Base-by-base conservation (phyloP, 2,888 invertebrate species). In the Thymelicus lineola region DNA sequence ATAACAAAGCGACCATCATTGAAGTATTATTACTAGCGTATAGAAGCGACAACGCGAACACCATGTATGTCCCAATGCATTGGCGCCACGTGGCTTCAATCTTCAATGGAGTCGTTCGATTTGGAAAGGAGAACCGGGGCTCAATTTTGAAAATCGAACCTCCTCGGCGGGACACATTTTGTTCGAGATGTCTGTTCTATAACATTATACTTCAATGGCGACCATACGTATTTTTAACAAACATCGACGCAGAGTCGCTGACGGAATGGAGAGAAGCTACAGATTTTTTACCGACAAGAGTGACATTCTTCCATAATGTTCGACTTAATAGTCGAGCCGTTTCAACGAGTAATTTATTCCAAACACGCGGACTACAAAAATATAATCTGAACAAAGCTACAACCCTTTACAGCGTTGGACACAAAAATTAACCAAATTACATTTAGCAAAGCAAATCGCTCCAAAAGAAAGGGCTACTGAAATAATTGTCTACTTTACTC, bases 401-500 rank as follows among this genome's bases (percentile, higher is more conserved):
- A 79, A 77, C 78, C 86, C 85, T 84, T 86, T 82, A 86, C 85
- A 86, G 83, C 84, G 86, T 88, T 84, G 86, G 89, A 89, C 89
- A 88, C 85, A 89, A 86, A 89, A 91, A 90, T 91, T 90, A 89
- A 87, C 87, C 88, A 88, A 91, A 92, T 91, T 91, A 89, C 88
- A 88, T 90, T 88, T 84, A 85, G 86, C 83, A 88, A 88, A 89
- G 88, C 88, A 89, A 91, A 91, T 91, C 90, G 88, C 84, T 90
- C 84, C 88, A 86, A 91, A 92, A 92, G 90, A 91, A 92, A 91
- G 92, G 93, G 91, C 90, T 91, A 91, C 92, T 87, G 83, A 91
- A 93, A 93, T 93, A 92, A 93, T 93, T 92, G 93, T 93, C 91
- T 91, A 89, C 91, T 90, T 93, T 92, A 90, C 89, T 93, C 90